phyloP scores from a whole-genome alignment of 2,797 vertebrate species.

The Pseudochaenichthys georgianus region DNA sequence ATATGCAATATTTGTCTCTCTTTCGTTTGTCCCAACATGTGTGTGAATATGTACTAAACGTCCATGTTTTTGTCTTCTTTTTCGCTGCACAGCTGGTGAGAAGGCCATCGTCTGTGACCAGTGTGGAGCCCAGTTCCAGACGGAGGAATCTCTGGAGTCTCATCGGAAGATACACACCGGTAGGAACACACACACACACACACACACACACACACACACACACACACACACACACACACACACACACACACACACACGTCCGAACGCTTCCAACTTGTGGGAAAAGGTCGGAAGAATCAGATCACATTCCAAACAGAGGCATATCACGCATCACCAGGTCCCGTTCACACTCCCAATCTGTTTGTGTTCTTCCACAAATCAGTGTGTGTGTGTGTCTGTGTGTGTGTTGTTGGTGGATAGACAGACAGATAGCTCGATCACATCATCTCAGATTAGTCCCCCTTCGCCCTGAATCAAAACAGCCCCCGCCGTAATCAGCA shows the following conservation, averaged over 20 bases:
- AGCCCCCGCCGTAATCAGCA: constrained; percentile 75
- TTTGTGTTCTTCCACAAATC: constrained; percentile 23
- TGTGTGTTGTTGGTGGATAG: not conserved
- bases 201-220: constrained; percentile 26
- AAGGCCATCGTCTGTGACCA: constrained; percentile 98
- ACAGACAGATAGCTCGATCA: constrained; percentile 62
- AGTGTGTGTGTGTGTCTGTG: constrained; percentile 2
- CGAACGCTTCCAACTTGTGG: not conserved
- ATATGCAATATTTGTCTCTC: not conserved
- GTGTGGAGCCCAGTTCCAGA: constrained; percentile 97
- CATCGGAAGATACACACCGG: constrained; percentile 97
- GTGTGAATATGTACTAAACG: constrained; percentile 1
- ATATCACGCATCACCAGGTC: constrained; percentile 18
- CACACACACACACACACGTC: no score
- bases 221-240: no score
- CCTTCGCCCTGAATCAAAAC: constrained; percentile 70
- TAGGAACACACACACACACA: constrained; percentile 72
- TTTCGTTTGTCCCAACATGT: not conserved
- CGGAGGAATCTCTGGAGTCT: constrained; percentile 95
- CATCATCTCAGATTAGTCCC: constrained; percentile 73
- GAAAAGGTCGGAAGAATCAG: not conserved
- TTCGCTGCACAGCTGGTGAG: constrained; percentile 88
- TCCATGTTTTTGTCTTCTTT: constrained; percentile 34
- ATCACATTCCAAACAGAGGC: constrained; percentile 5
- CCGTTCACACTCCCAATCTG: constrained; percentile 9